A percentile compares a stretch with the other conserved stretches of the same genome.
phyloP scores from a whole-genome alignment of 2,888 invertebrate species.

The Parelbella ahira region DNA sequence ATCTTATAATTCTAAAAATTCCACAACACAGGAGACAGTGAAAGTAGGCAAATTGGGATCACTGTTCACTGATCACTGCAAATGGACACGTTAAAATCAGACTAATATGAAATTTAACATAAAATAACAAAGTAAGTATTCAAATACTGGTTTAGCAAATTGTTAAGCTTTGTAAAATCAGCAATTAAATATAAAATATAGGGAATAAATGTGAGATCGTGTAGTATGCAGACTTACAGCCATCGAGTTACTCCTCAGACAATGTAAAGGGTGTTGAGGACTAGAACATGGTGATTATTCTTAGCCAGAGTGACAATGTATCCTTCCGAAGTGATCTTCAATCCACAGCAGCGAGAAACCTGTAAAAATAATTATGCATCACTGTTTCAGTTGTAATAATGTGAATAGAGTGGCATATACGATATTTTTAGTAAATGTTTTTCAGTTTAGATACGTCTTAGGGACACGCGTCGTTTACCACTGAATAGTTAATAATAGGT shows the following conservation, averaged over 20 bases:
- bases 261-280: constrained; percentile 96
- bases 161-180: constrained; percentile 78
- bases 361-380: too few relatives aligned
- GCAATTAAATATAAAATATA: constrained; percentile 78
- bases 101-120: constrained; percentile 75
- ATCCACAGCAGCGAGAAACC: constrained; percentile 98
- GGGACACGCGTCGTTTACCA: too few relatives aligned
- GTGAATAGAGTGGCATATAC: too few relatives aligned
- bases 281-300: constrained; percentile 99
- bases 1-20: constrained; percentile 51
- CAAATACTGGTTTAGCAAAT: constrained; percentile 80
- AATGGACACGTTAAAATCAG: constrained; percentile 65
- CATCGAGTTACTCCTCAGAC: constrained; percentile 84
- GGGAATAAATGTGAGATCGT: constrained; percentile 81
- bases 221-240: constrained; percentile 81
- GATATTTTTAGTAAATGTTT: too few relatives aligned
- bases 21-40: constrained; percentile 43
- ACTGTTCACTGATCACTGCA: constrained; percentile 54
- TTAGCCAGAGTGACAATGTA: constrained; percentile 98
- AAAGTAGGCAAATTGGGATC: constrained; percentile 50
- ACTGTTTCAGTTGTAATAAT: too few relatives aligned
- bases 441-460: too few relatives aligned
- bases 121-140: constrained; percentile 73
- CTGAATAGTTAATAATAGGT: too few relatives aligned
- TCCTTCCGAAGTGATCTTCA: constrained; percentile 98